Percentiles rank a stretch among this genome's conserved stretches.
phyloP scores from a whole-genome alignment of 2,888 invertebrate species.

The Stenichneumon culpator region DNA sequence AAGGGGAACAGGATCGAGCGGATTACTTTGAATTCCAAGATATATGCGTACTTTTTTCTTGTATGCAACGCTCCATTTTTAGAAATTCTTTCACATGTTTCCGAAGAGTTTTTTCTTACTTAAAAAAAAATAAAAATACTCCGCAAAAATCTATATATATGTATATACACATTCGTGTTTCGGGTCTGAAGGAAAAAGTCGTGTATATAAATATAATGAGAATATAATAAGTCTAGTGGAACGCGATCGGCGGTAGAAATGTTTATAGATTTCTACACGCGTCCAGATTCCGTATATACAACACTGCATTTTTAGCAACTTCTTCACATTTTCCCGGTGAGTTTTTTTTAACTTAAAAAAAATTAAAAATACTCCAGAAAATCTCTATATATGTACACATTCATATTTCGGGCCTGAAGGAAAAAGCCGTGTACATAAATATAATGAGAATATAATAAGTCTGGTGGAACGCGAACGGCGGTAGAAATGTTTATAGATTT shows the following conservation, averaged over 20 bases:
- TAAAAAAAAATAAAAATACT: too few relatives aligned
- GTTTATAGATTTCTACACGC: constrained; percentile 66
- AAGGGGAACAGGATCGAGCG: too few relatives aligned
- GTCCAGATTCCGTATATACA: constrained; percentile 59
- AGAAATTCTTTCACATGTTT: too few relatives aligned
- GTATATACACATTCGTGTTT: too few relatives aligned
- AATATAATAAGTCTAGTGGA: constrained; percentile 19
- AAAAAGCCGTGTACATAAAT: background rate
- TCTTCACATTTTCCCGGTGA: too few relatives aligned
- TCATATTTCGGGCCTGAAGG: too few relatives aligned
- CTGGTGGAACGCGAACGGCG: constrained; percentile 26
- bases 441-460: constrained; percentile 13
- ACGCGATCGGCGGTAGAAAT: constrained; percentile 38
- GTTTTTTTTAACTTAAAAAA: too few relatives aligned
- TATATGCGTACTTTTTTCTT: constrained; percentile 62
- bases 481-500: constrained; percentile 62
- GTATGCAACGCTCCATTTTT: too few relatives aligned
- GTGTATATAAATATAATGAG: background rate
- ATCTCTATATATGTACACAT: background rate
- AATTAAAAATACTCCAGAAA: too few relatives aligned
- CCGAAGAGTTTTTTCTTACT: too few relatives aligned
- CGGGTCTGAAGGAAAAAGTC: background rate
- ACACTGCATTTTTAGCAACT: too few relatives aligned
- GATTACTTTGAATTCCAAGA: too few relatives aligned
- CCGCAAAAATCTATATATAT: background rate